Conservation (phyloP, 2,888 invertebrate genomes). For the Branchinecta sandiegonensis region DNA sequence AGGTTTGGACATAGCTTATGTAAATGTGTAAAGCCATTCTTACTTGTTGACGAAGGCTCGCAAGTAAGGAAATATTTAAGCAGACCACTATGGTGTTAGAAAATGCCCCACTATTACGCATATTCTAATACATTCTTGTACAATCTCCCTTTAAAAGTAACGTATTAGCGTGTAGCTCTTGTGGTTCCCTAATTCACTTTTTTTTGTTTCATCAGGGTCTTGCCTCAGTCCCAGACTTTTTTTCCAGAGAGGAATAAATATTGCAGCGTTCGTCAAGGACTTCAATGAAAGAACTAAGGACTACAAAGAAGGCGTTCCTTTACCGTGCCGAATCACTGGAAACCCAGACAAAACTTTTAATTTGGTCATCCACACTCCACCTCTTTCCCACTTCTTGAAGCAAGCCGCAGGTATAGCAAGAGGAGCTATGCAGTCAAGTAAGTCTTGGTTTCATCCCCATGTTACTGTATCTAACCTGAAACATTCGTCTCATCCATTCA, state of each 20-base stretch:
- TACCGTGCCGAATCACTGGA: slow-evolving; percentile 65
- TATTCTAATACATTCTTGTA: no score
- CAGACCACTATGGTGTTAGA: no score
- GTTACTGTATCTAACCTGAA: background rate
- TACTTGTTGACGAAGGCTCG: no score
- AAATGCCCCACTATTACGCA: no score
- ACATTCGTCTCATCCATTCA: no score
- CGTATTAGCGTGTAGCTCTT: no score
- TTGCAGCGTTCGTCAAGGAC: slow-evolving; percentile 91
- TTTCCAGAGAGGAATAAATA: slow-evolving; percentile 80
- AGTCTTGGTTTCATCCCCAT: slow-evolving; percentile 21
- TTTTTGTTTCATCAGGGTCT: background rate
- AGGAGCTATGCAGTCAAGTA: slow-evolving; percentile 54
- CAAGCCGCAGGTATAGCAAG: slow-evolving; percentile 84
- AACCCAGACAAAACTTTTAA: slow-evolving; percentile 74
- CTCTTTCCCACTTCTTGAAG: slow-evolving; percentile 71
- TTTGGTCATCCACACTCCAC: slow-evolving; percentile 68
- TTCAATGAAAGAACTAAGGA: slow-evolving; percentile 84
- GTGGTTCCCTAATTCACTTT: no score
- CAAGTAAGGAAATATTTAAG: no score
- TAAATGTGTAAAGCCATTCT: no score
- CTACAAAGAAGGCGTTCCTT: slow-evolving; percentile 72
- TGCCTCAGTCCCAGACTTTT: slow-evolving; percentile 25
- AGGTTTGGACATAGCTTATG: no score
- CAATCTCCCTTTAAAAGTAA: no score